These are phyloP conservation scores for Hippolais icterina DNA, from an alignment of 2,113 vertebrate genomes.

Conservation along the genomic window DNA sequence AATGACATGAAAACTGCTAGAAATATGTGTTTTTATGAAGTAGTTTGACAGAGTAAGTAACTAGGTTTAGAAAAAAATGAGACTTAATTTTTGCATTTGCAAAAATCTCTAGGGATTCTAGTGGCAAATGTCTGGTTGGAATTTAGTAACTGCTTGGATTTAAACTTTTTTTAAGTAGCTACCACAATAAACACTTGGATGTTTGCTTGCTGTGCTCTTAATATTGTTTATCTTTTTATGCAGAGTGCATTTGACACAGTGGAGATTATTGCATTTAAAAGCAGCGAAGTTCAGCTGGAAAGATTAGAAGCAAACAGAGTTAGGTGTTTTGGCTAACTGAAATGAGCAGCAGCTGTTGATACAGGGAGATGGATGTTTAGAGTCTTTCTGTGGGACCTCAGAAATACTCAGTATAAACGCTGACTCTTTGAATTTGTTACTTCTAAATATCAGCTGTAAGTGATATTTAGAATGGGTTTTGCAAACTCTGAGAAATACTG, in stretches of 20 bases:
- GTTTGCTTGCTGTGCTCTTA: not conserved
- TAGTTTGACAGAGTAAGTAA: not conserved
- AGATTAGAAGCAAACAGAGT: not conserved
- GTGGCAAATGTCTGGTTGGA: not conserved
- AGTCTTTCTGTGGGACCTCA: not conserved
- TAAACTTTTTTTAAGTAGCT: not conserved
- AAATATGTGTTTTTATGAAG: not conserved
- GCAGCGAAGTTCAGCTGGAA: not conserved
- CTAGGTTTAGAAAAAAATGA: not conserved
- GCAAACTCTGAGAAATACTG: not conserved
- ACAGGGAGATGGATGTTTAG: not conserved
- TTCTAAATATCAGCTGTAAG: not conserved
- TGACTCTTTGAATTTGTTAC: not conserved
- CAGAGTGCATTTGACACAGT: not conserved
- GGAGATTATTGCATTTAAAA: not conserved
- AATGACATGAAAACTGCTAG: not conserved
- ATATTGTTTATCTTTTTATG: not conserved
- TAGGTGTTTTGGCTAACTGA: not conserved
- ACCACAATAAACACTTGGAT: not conserved
- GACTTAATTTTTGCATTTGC: not conserved
- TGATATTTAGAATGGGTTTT: not conserved
- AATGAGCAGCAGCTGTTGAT: not conserved
- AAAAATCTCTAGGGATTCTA: not conserved
- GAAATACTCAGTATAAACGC: not conserved
- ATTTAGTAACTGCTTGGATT: not conserved